Base-by-base conservation (phyloP, 2,113 vertebrate genomes). In the Bostrychus sinensis region DNA sequence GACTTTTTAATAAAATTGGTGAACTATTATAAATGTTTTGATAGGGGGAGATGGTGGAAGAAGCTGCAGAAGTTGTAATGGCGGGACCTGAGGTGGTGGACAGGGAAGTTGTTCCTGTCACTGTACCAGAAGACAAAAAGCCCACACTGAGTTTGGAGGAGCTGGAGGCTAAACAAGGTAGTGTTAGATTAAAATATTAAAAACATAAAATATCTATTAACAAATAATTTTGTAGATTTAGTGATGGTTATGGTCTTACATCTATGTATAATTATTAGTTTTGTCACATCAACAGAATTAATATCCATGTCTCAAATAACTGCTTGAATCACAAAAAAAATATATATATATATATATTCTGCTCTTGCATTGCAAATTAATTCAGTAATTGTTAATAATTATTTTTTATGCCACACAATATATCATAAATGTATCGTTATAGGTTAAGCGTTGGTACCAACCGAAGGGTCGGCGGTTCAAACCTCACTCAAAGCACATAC, bases 141-240 rank as follows among this genome's bases (percentile, higher is more conserved):
- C 95, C 95, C 7, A 79, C 92, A 0, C 94, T 97, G 26, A 96
- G 92, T 6, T 93, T 93, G 80, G 97, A 99, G 85, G 96, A 99
- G 71, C 37, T 98, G 56, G 97, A 99, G 85, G 97, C 97, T 60
- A 98, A 97, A 72, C 97, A 98, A 95, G 97, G 97, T 99, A 11
- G 6, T 8, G 5, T 55, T n/a, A 13, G 30, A 73, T 20, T 13
- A 48, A 25, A 12, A 13, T 3, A 23, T 11, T 43, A 9, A 46
- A 20, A 23, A 46, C 43, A 23, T 23, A 12, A 32, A 32, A 32
- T 32, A 32, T 32, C 5, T 8, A 32, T 32, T 32, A 10, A 16
- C 2, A 14, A 39, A 39, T 39, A 39, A 12, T 4, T 14, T 13
- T 25, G 11, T 28, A 5, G 3, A 2, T 51, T 51, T 28, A 39